These are phyloP conservation scores for Bugula neritina DNA, from an alignment of 2,888 invertebrate species.

Conservation along the genomic window DNA sequence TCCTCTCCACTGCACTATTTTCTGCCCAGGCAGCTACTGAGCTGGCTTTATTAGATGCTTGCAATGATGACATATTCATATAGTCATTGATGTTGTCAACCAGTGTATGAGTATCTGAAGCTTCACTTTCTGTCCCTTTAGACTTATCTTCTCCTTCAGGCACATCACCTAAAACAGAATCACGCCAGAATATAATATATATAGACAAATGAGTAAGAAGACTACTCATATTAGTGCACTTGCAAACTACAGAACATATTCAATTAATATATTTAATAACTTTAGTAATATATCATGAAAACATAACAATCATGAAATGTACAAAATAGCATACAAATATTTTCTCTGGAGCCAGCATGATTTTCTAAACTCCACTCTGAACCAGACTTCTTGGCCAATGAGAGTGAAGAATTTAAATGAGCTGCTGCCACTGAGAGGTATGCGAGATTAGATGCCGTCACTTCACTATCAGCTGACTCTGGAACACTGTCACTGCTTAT, in stretches of 20 bases:
- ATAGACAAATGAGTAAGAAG: too few species aligned
- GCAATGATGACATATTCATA: background rate
- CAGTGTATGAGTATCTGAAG: background rate
- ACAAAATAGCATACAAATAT: background rate
- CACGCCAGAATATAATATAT: too few species aligned
- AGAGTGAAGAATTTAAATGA: background rate
- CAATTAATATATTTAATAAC: too few species aligned
- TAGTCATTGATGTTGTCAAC: background rate
- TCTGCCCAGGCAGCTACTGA: background rate
- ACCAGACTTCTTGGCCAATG: background rate
- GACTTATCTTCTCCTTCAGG: too few species aligned
- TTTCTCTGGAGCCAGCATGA: constrained; percentile 17
- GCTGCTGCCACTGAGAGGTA: background rate
- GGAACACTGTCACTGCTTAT: too few species aligned
- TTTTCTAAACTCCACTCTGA: constrained; percentile 21
- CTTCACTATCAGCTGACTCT: too few species aligned
- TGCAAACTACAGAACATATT: too few species aligned
- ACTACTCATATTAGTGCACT: too few species aligned
- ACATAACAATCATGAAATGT: too few species aligned
- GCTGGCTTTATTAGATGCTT: background rate
- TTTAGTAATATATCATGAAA: too few species aligned
- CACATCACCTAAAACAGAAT: too few species aligned
- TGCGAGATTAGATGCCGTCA: background rate
- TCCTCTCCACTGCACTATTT: background rate
- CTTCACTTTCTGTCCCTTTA: too few species aligned